Evolutionary conservation across 2,797 vertebrate genomes (phyloP).

Genomic region (Microctenopoma lineatum): DNA sequence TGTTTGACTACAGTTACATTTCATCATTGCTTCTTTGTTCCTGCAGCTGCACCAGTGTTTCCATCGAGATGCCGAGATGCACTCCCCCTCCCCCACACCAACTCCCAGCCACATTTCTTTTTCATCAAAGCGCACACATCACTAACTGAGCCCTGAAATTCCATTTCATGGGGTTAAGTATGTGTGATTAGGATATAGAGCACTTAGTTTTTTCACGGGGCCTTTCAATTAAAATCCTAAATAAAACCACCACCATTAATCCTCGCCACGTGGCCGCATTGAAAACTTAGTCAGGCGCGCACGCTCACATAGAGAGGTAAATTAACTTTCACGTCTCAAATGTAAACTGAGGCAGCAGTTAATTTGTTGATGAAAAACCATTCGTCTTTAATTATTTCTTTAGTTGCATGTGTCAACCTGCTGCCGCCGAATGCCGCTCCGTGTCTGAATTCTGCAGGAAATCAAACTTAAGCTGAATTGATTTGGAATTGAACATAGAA

Average conservation of each 20-base stretch:
- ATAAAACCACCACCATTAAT: conserved; percentile 54
- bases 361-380: conserved; percentile 62
- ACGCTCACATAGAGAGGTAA: not conserved
- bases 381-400: conserved; percentile 61
- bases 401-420: conserved; percentile 34
- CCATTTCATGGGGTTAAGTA: conserved; percentile 37
- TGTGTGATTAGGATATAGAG: conserved; percentile 48
- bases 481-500: conserved; percentile 37
- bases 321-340: conserved; percentile 47
- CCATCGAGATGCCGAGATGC: conserved; percentile 24
- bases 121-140: conserved; percentile 49
- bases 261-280: conserved; percentile 25
- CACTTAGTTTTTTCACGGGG: conserved; percentile 24
- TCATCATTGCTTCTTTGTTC: conserved; percentile 63
- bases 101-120: conserved; percentile 45
- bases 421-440: conserved; percentile 14
- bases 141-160: conserved; percentile 23
- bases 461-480: conserved; percentile 39
- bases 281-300: conserved; percentile 10
- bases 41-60: conserved; percentile 58
- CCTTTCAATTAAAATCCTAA: conserved; percentile 55
- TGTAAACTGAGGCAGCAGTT: conserved; percentile 57
- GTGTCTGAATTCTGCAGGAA: conserved; percentile 42
- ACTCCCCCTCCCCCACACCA: conserved; percentile 14
- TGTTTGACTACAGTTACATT: conserved; percentile 62